Conservation (phyloP, 1,140 invertebrate genomes). For the Rhagoletis pomonella region DNA sequence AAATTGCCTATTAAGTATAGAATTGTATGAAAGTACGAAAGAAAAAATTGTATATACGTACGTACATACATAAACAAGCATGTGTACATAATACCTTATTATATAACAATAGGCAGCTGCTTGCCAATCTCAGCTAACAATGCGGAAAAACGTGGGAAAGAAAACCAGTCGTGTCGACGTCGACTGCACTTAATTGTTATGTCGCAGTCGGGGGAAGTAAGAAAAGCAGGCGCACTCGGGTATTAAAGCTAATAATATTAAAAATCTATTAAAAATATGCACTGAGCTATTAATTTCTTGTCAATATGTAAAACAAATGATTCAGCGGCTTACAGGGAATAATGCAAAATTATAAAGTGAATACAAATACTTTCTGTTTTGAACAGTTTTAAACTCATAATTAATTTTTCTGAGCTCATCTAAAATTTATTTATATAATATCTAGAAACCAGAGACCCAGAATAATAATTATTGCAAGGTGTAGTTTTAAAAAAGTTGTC, state of each 20-base stretch:
- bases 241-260: too few relatives aligned
- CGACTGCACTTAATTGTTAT: background rate
- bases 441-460: too few relatives aligned
- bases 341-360: too few relatives aligned
- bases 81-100: background rate
- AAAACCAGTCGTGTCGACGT: background rate
- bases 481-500: too few relatives aligned
- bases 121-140: background rate
- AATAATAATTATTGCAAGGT: too few relatives aligned
- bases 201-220: background rate
- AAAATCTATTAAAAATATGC: background rate
- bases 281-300: background rate
- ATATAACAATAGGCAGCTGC: background rate
- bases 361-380: too few relatives aligned
- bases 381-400: too few relatives aligned
- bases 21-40: background rate
- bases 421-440: too few relatives aligned
- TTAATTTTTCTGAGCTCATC: too few relatives aligned
- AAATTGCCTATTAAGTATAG: background rate
- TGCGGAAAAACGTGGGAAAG: conserved; percentile 39
- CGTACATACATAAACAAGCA: background rate
- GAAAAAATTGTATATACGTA: background rate
- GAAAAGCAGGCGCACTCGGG: too few relatives aligned
- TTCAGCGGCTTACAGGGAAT: background rate
- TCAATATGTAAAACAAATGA: conserved; percentile 3